Conservation (phyloP, 30 jellyfish, hydroid and myxozoan species). For the Catostylus mosaicus region DNA sequence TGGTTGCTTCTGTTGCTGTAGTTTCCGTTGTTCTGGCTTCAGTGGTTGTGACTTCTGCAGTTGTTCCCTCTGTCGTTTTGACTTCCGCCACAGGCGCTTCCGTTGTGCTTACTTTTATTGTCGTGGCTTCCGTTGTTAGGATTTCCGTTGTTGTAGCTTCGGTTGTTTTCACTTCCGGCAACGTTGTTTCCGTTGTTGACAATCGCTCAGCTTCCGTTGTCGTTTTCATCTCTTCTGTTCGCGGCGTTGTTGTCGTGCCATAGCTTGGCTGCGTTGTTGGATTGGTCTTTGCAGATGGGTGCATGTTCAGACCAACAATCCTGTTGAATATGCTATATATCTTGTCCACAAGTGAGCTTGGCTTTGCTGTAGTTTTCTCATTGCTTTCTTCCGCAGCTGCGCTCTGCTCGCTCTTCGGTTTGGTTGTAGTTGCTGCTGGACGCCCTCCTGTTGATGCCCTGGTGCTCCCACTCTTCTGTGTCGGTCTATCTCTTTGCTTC, state of each 20-base stretch:
- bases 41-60: background rate
- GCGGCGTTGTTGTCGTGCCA: conserved; percentile 8
- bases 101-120: background rate
- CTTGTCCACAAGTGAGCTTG: conserved; percentile 42
- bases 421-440: conserved; percentile 2
- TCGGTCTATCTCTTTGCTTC: background rate
- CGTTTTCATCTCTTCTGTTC: background rate
- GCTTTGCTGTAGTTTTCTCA: conserved; percentile 26
- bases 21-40: conserved; percentile 32
- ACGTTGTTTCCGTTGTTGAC: background rate
- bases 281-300: conserved; percentile 26
- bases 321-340: conserved; percentile 54
- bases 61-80: background rate
- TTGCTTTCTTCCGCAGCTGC: background rate
- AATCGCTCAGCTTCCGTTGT: conserved; percentile 2
- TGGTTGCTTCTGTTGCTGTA: conserved; percentile 2
- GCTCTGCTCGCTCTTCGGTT: background rate
- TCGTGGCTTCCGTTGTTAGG: background rate
- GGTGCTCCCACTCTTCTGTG: conserved; percentile 10
- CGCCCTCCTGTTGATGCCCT: background rate
- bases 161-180: background rate
- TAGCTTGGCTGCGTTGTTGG: conserved; percentile 64
- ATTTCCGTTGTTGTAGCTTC: conserved; percentile 25
- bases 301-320: conserved; percentile 51
- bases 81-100: background rate